A percentile compares a stretch with the other conserved stretches of the same genome.
Conservation (phyloP, 2,797 vertebrate genomes). For the Chloroceryle inda region DNA sequence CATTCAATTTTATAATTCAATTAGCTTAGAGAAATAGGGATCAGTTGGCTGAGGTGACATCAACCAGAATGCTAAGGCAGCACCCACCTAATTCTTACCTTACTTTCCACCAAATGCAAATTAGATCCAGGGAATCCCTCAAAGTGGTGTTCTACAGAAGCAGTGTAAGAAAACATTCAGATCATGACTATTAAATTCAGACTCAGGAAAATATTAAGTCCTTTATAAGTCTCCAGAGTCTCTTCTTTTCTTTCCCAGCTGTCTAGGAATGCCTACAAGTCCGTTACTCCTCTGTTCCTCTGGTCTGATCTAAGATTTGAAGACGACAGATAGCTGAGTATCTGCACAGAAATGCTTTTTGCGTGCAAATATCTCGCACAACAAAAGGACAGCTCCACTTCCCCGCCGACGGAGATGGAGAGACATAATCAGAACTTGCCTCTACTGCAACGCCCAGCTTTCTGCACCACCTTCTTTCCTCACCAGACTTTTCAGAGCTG, state of each 20-base stretch:
- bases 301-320: neutral
- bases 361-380: neutral
- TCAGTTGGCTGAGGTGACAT: neutral
- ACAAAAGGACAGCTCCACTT: neutral
- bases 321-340: neutral
- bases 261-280: neutral
- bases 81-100: neutral
- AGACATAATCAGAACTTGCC: neutral
- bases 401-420: neutral
- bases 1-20: conserved; percentile 46
- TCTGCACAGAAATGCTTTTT: neutral
- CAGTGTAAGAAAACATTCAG: neutral
- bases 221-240: neutral
- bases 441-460: neutral
- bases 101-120: neutral
- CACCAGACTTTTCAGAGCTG: neutral
- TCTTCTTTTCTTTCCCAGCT: neutral
- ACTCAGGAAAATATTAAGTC: neutral
- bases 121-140: neutral
- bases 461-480: neutral
- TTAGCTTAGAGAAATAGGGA: neutral
- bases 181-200: neutral
- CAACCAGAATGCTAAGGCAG: neutral
- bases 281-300: neutral
- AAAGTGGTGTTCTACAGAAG: neutral